Conservation (phyloP, 2,797 vertebrate genomes). For the Micrastur ruficollis region DNA sequence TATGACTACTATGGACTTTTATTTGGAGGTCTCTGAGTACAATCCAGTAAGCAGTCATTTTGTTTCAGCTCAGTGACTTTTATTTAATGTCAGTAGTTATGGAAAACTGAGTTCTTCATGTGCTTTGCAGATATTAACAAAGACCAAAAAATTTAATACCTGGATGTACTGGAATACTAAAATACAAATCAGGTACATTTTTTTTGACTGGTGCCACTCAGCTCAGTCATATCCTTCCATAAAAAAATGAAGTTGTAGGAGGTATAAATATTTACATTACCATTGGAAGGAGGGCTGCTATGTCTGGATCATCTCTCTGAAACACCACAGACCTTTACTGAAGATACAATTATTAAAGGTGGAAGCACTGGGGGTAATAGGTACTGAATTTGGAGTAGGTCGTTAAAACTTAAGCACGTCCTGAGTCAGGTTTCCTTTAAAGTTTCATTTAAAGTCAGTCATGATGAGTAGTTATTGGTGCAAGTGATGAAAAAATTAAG, state of each 20-base stretch:
- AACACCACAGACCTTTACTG: neutral
- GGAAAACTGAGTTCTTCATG: neutral
- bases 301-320: neutral
- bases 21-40: neutral
- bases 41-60: neutral
- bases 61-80: neutral
- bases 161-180: neutral
- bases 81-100: neutral
- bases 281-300: neutral
- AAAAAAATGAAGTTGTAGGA: neutral
- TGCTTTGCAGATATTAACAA: neutral
- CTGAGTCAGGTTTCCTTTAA: neutral
- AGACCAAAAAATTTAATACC: neutral
- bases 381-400: neutral
- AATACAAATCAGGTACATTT: neutral
- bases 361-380: neutral
- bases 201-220: neutral
- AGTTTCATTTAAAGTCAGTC: neutral
- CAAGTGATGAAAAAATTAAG: neutral
- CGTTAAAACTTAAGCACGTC: neutral
- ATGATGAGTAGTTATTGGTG: neutral
- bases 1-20: rapidly evolving
- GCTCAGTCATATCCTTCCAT: neutral
- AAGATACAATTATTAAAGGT: neutral
- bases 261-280: neutral